Evolutionary conservation across 2,113 vertebrate genomes (phyloP).

Genomic region (Helogale parvula): DNA sequence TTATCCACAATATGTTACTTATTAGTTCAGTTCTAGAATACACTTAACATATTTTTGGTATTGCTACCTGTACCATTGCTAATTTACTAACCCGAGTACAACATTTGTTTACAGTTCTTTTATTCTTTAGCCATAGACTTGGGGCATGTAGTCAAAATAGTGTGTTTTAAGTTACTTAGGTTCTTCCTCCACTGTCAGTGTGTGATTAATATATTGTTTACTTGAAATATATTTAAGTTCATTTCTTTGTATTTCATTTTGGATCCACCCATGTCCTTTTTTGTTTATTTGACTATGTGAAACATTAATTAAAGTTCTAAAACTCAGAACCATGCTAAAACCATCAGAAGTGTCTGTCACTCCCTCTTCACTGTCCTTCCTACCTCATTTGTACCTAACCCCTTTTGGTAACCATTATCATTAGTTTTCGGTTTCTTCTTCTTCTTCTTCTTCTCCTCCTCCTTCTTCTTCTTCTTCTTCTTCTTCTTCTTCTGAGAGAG

Average conservation of each 20-base stretch:
- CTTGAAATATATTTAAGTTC: slow-evolving; percentile 12
- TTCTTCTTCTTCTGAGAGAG: not conserved
- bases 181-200: not conserved
- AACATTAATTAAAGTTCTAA: not conserved
- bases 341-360: not conserved
- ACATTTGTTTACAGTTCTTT: not conserved
- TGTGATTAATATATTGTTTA: not conserved
- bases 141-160: not conserved
- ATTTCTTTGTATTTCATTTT: slow-evolving; percentile 7
- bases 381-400: not conserved
- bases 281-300: not conserved
- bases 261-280: not conserved
- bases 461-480: not conserved
- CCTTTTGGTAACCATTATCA: not conserved
- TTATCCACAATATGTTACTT: not conserved
- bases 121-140: not conserved
- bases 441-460: too few species aligned
- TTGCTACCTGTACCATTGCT: not conserved
- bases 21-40: not conserved
- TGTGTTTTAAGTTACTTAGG: not conserved
- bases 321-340: not conserved
- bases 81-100: not conserved
- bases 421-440: not conserved
- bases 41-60: not conserved
- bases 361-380: not conserved